phyloP scores from a whole-genome alignment of 2,888 invertebrate species.

The Galerucella pusilla region DNA sequence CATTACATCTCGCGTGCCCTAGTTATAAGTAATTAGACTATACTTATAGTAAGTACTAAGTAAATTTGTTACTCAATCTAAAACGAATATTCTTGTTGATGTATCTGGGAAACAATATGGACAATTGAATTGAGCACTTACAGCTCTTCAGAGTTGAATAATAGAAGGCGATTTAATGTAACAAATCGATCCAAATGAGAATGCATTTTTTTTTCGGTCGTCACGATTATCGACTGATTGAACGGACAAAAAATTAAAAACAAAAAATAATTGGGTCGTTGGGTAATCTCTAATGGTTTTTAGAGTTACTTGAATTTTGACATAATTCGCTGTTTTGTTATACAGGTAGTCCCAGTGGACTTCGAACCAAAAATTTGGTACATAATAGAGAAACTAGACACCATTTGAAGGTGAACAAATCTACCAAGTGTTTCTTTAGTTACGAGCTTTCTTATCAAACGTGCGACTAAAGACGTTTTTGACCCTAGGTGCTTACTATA shows the following conservation, averaged over 20 bases:
- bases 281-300: neutral
- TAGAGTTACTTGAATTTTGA: neutral
- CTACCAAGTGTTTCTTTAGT: too few species aligned
- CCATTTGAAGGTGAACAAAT: too few species aligned
- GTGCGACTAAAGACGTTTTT: too few species aligned
- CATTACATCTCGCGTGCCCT: slow-evolving; percentile 27
- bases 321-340: too few species aligned
- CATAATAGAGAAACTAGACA: neutral
- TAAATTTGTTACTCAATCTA: slow-evolving; percentile 18
- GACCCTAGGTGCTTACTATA: too few species aligned
- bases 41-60: slow-evolving; percentile 13
- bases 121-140: slow-evolving; percentile 28
- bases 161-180: slow-evolving; percentile 20
- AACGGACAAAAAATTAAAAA: neutral
- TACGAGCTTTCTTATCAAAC: too few species aligned
- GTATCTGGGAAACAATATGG: slow-evolving; percentile 23
- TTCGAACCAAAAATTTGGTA: neutral
- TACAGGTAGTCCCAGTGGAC: too few species aligned
- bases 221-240: neutral
- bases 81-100: slow-evolving; percentile 19
- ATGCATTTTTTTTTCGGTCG: slow-evolving; percentile 4
- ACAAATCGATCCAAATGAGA: slow-evolving; percentile 20
- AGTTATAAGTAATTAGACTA: slow-evolving; percentile 23
- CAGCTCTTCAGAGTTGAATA: slow-evolving; percentile 18
- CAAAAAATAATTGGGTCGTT: neutral